These are phyloP conservation scores for Larimichthys crocea DNA, from an alignment of 2,113 vertebrate species.

Conservation along the genomic window DNA sequence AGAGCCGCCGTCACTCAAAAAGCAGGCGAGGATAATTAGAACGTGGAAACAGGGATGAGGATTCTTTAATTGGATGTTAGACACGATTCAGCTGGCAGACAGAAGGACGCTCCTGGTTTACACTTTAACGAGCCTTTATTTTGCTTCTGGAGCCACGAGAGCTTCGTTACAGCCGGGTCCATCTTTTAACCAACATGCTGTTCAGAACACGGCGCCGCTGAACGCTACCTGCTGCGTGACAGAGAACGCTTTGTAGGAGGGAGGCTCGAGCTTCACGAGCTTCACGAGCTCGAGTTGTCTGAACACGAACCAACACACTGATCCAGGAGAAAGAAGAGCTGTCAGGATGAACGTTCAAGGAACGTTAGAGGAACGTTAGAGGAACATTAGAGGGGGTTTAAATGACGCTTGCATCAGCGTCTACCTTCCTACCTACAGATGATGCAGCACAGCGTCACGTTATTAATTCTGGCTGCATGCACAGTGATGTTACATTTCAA, in stretches of 20 bases:
- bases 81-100: not conserved
- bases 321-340: too few species aligned
- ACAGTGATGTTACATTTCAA: too few species aligned
- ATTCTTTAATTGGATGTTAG: not conserved
- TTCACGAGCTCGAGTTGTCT: too few species aligned
- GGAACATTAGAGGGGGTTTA: too few species aligned
- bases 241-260: not conserved
- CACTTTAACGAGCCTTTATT: constrained; percentile 11
- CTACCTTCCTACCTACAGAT: too few species aligned
- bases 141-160: not conserved
- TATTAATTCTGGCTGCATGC: too few species aligned
- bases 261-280: too few species aligned
- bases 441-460: too few species aligned
- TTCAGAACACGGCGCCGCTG: not conserved
- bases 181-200: not conserved
- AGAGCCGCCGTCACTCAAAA: not conserved
- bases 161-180: constrained; percentile 4
- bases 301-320: too few species aligned
- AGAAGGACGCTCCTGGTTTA: not conserved
- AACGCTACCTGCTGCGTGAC: not conserved
- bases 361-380: too few species aligned
- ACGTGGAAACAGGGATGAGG: not conserved
- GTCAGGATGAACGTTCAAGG: too few species aligned
- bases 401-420: too few species aligned
- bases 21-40: not conserved